phyloP scores from a whole-genome alignment of 2,113 vertebrate species.

The Lagopus muta region DNA sequence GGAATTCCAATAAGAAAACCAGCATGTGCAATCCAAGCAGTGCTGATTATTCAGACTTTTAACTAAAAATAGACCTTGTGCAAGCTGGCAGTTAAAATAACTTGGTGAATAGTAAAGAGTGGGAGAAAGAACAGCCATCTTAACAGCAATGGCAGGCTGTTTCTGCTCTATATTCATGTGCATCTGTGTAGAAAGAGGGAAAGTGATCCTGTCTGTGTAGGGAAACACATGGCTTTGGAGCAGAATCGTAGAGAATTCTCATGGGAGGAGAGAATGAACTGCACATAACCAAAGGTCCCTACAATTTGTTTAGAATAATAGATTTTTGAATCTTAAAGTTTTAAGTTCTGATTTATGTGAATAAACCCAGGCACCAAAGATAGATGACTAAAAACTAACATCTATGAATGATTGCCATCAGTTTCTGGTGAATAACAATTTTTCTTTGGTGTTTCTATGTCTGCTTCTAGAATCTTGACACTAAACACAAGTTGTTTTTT shows the following conservation, averaged over 20 bases:
- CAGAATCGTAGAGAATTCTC: background rate
- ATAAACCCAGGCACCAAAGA: background rate
- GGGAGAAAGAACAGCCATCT: background rate
- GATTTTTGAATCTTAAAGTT: background rate
- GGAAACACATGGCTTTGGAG: background rate
- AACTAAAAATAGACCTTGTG: background rate
- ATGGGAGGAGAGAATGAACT: background rate
- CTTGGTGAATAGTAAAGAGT: background rate
- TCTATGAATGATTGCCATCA: background rate
- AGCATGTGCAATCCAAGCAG: background rate
- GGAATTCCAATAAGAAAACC: conserved; percentile 28
- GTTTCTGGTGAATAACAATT: background rate
- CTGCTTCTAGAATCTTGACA: background rate
- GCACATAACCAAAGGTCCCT: background rate
- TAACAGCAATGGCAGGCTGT: background rate
- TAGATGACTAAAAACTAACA: background rate
- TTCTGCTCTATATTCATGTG: background rate
- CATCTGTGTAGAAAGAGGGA: background rate
- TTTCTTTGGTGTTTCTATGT: background rate
- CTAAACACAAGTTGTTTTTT: background rate
- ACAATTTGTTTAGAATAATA: background rate
- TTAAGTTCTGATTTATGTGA: background rate
- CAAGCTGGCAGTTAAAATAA: background rate
- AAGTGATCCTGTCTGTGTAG: background rate
- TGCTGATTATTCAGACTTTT: background rate